Base-by-base conservation (phyloP, 2,888 invertebrate genomes). In the Dasysyrphus albostriatus region DNA sequence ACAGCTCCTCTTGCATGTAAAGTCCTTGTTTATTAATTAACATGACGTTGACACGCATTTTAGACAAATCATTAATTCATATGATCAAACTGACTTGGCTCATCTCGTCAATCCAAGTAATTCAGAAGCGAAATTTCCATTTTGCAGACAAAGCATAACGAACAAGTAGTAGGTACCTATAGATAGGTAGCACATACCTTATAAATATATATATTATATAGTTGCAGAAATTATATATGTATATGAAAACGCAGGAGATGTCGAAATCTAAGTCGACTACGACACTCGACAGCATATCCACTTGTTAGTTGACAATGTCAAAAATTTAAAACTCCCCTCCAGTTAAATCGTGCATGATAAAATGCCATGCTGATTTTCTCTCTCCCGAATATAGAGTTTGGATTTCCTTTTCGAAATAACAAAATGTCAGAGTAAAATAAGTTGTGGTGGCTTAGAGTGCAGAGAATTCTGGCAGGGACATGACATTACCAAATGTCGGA, bases 251-350 rank as follows among this genome's bases (percentile, higher is more conserved):
- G 42, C 12, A 24, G 42, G 14, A 63, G 32, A 63, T 16, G 44
- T 63, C 44, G 29, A 63, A n/a, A 63, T 16, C 44, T 32, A 47
- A 44, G 44, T 63, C 16, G 44, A 34, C 44, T 54, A 63, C 5
- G 12, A 67, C 73, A 65, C 44, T 44, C 44, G 54, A 80, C 63
- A 79, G 56, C 59, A 67, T 37, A 44, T 67, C 63, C 77, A 67
- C 67, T 74, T 79, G 83, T 79, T 79, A 79, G 83, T 69, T 83
- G 83, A 83, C 69, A 83, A 56, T 74, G 83, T 79, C 79, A 69
- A 56, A 73, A 58, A n/a, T 79, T 69, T 56, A 37, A 76, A 79
- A 69, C n/a, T 61, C 67, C 74, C 67, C 74, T n/a, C 79, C 73
- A 83, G 65, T 83, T 67, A 73, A 83, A 83, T 59, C 65, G 83